A percentile compares a stretch with the other conserved stretches of the same genome.
Conservation (phyloP, 2,113 vertebrate genomes). For the Podiceps cristatus region DNA sequence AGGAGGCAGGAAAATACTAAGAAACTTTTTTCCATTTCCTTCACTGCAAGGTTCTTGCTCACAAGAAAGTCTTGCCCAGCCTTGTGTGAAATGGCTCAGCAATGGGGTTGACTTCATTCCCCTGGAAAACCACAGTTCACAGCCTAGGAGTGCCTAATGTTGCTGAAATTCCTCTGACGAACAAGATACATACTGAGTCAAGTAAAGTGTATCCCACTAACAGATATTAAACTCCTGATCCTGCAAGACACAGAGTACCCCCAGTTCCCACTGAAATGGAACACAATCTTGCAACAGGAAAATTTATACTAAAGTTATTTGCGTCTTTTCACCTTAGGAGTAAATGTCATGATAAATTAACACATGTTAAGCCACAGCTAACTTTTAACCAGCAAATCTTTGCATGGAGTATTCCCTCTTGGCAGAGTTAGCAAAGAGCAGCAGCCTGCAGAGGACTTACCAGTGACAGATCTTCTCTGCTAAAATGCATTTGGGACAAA, state of each 20-base stretch:
- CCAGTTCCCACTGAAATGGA: neutral
- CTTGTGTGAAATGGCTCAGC: neutral
- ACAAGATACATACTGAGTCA: neutral
- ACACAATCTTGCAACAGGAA: neutral
- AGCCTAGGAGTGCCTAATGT: neutral
- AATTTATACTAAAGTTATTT: neutral
- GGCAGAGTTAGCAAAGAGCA: neutral
- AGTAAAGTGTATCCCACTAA: neutral
- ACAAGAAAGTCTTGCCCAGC: neutral
- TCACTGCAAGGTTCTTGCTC: neutral
- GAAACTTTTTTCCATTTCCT: neutral
- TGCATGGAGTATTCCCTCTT: neutral
- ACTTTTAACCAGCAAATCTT: neutral
- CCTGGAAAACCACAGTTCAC: neutral
- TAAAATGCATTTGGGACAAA: neutral
- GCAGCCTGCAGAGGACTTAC: neutral
- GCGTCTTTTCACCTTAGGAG: neutral
- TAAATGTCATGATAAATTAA: neutral
- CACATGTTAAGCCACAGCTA: neutral
- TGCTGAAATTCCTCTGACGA: neutral
- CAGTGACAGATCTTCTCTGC: neutral
- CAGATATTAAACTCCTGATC: neutral
- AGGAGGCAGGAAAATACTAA: neutral
- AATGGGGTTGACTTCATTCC: neutral
- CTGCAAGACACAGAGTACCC: neutral